Evolutionary conservation across 2,888 invertebrate genomes (phyloP).

Genomic region (Bombyx huttoni): DNA sequence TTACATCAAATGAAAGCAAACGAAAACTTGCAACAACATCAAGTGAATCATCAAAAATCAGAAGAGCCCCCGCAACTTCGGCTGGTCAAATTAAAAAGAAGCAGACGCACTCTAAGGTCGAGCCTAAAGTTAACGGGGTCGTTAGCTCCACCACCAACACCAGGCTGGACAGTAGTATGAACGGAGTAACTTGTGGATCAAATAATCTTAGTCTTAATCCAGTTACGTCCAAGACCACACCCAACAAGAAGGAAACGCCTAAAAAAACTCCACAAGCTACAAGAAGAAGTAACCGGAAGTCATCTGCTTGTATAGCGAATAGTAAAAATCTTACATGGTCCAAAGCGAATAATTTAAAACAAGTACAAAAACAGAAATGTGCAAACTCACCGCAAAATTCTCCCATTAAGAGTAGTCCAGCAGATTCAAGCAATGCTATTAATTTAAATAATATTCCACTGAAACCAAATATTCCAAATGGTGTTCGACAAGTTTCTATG

Average conservation of each 20-base stretch:
- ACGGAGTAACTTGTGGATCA: constrained; percentile 60
- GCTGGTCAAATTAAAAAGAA: constrained; percentile 35
- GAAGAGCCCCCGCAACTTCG: constrained; percentile 36
- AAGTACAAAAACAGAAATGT: constrained; percentile 57
- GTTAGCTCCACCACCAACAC: constrained; percentile 62
- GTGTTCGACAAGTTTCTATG: constrained; percentile 53
- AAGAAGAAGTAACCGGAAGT: constrained; percentile 58
- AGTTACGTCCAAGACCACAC: constrained; percentile 30
- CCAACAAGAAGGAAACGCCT: constrained; percentile 37
- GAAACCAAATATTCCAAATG: constrained; percentile 54
- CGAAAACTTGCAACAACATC: constrained; percentile 43
- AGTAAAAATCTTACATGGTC: constrained; percentile 64
- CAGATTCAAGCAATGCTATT: constrained; percentile 15
- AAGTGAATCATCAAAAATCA: constrained; percentile 27
- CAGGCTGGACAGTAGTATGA: constrained; percentile 59
- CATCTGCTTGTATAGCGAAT: constrained; percentile 61
- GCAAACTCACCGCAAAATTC: constrained; percentile 31
- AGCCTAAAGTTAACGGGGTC: constrained; percentile 41
- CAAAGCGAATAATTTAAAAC: constrained; percentile 61
- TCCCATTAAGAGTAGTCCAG: constrained; percentile 15
- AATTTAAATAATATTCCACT: constrained; percentile 50
- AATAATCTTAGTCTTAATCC: constrained; percentile 53
- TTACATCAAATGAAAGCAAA: constrained; percentile 20
- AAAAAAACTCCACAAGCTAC: constrained; percentile 31
- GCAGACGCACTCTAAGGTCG: constrained; percentile 23